These are phyloP conservation scores for Yponomeuta plumbellus DNA, from an alignment of 2,888 invertebrate genomes.

Conservation along the genomic window DNA sequence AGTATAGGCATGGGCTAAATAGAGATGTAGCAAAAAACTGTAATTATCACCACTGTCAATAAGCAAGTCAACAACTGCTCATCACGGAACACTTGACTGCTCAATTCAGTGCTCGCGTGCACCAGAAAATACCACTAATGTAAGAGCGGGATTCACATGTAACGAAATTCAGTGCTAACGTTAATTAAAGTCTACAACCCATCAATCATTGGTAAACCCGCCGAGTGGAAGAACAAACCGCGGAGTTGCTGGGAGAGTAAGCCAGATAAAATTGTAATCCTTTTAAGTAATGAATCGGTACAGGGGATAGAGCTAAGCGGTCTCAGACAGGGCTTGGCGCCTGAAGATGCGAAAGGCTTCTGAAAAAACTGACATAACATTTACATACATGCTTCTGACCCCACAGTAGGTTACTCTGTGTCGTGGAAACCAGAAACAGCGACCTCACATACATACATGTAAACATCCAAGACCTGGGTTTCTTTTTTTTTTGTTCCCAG, in stretches of 20 bases:
- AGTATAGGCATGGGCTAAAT: too few relatives aligned
- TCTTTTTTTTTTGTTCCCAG: too few relatives aligned
- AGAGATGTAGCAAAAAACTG: too few relatives aligned
- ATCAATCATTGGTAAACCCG: slow-evolving; percentile 58
- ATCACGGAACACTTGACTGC: background rate
- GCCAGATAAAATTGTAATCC: slow-evolving; percentile 69
- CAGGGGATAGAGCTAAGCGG: slow-evolving; percentile 38
- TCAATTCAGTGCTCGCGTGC: background rate
- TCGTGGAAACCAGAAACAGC: too few relatives aligned
- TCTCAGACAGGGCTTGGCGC: slow-evolving; percentile 25
- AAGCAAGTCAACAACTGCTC: too few relatives aligned
- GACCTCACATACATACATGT: too few relatives aligned
- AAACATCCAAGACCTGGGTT: too few relatives aligned
- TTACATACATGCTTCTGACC: too few relatives aligned
- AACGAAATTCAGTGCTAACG: slow-evolving; percentile 9
- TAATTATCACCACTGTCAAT: too few relatives aligned
- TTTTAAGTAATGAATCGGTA: slow-evolving; percentile 72
- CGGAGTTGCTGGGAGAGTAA: slow-evolving; percentile 38
- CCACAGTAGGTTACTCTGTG: too few relatives aligned
- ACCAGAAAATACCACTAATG: background rate
- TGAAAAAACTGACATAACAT: too few relatives aligned
- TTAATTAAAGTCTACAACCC: slow-evolving; percentile 38
- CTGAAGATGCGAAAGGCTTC: too few relatives aligned
- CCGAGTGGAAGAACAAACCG: slow-evolving; percentile 46
- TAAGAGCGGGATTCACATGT: background rate